Conservation (phyloP, 2,797 vertebrate genomes). For the Phyllotis vaccarum region DNA sequence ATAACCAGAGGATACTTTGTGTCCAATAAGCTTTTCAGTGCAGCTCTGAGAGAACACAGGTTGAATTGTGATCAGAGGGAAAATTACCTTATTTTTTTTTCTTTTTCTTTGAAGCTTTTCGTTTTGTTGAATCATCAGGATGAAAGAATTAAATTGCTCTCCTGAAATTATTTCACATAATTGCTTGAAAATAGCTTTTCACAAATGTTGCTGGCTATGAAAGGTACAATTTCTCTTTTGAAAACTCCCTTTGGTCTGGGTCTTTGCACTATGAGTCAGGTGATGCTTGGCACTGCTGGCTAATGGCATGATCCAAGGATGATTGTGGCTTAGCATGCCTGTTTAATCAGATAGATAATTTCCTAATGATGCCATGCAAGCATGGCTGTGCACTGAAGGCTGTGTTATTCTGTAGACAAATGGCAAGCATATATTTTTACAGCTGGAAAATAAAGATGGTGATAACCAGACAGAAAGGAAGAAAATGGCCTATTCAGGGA, state of each 20-base stretch:
- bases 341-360: background rate
- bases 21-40: background rate
- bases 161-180: slow-evolving; percentile 23
- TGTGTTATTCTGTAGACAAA: background rate
- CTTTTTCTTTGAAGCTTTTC: slow-evolving; percentile 6
- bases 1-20: background rate
- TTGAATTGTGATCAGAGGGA: background rate
- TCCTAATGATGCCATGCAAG: background rate
- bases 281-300: background rate
- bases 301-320: accelerated
- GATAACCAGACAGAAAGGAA: slow-evolving; percentile 9
- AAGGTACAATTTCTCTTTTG: background rate
- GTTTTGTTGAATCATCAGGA: slow-evolving; percentile 4
- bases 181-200: slow-evolving; percentile 13
- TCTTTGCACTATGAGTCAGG: background rate
- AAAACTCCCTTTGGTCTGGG: background rate
- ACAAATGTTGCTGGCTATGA: background rate
- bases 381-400: background rate
- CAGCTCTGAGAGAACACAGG: background rate
- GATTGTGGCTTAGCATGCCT: background rate
- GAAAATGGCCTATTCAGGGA: slow-evolving; percentile 20
- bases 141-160: slow-evolving; percentile 28
- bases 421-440: slow-evolving; percentile 7
- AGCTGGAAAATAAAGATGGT: slow-evolving; percentile 29
- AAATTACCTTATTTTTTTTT: background rate